phyloP scores from a whole-genome alignment of 2,888 invertebrate species.

The Drosophila anomalipes region DNA sequence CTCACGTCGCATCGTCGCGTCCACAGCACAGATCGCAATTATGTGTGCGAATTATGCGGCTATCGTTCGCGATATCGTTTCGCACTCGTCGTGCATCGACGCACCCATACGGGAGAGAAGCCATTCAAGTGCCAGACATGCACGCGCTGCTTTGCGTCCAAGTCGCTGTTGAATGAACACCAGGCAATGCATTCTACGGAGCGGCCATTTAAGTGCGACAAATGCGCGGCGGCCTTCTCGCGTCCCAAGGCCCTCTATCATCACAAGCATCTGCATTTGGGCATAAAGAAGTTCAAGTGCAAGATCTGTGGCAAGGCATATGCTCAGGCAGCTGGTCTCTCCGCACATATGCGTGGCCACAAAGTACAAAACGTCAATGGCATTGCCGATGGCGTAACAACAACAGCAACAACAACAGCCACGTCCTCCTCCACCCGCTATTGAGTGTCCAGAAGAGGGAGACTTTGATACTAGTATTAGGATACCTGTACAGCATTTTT shows the following conservation, averaged over 20 bases:
- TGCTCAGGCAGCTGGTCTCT: slow-evolving; percentile 82
- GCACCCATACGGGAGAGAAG: slow-evolving; percentile 80
- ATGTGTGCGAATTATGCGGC: slow-evolving; percentile 81
- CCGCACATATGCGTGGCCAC: slow-evolving; percentile 81
- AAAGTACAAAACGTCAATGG: slow-evolving; percentile 56
- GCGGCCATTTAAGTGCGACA: slow-evolving; percentile 71
- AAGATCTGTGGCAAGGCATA: slow-evolving; percentile 80
- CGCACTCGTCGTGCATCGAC: slow-evolving; percentile 74
- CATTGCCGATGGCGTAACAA: slow-evolving; percentile 3
- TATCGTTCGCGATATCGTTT: slow-evolving; percentile 74
- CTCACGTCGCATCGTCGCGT: slow-evolving; percentile 71
- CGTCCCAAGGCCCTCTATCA: slow-evolving; percentile 78
- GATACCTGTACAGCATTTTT: slow-evolving; percentile 5
- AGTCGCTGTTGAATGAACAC: slow-evolving; percentile 77
- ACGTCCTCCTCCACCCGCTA: not conserved
- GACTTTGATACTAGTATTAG: not conserved
- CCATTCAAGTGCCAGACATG: slow-evolving; percentile 77
- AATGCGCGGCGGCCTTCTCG: slow-evolving; percentile 76
- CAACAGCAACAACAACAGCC: not conserved
- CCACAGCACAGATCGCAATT: slow-evolving; percentile 75
- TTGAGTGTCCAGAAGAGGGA: slow-evolving; percentile 11
- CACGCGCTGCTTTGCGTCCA: slow-evolving; percentile 74
- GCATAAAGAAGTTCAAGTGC: slow-evolving; percentile 81
- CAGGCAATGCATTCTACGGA: slow-evolving; percentile 79
- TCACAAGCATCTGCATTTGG: slow-evolving; percentile 79